Base-by-base conservation (phyloP, 2,113 vertebrate species). In the Psittacus erithacus region DNA sequence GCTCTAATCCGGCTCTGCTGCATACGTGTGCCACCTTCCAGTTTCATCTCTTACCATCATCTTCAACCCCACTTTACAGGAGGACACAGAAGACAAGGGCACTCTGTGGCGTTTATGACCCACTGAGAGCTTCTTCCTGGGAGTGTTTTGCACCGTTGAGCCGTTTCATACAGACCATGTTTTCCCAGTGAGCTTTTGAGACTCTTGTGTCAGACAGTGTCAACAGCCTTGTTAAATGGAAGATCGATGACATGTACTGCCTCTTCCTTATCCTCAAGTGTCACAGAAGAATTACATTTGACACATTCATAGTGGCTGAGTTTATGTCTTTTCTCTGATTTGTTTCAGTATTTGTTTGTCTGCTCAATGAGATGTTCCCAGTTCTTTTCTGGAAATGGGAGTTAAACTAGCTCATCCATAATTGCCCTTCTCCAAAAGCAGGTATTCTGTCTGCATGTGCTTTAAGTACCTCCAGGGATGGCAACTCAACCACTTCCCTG, bases 211-310 rank as follows among this genome's bases (percentile, higher is more conserved):
- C 90, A 90, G 81, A 47, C 28, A 9, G 80, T 86, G 88, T 97
- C 91, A 96, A 74, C 95, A 95, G 88, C 67, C 71, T 77, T 52
- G 1, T 93, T 92, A 94, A 83, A 69, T 0, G 4, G 64, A 88
- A 94, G 86, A 95, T 50, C 10, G 64, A 93, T 81, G 86, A 59
- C 64, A 77, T 24, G 55, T 69, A 35, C 57, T 82, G 78, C 44
- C 87, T 47, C 91, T 93, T 92, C 50, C 82, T 86, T 52, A 80
- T 16, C 91, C 88, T 70, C 71, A 86, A 90, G 76, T 86, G 73
- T 39, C 80, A 78, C 95, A 92, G 82, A 95, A 95, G 86, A 88
- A 88, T 94, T 97, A 27, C n/a, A 88, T 95, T 74, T 93, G 86
- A 86, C 86, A 74, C 59, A 81, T 78, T 81, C 73, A 70, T 67